Evolutionary conservation across 1,140 invertebrate genomes (phyloP).

Genomic region (Onthophagus taurus): DNA sequence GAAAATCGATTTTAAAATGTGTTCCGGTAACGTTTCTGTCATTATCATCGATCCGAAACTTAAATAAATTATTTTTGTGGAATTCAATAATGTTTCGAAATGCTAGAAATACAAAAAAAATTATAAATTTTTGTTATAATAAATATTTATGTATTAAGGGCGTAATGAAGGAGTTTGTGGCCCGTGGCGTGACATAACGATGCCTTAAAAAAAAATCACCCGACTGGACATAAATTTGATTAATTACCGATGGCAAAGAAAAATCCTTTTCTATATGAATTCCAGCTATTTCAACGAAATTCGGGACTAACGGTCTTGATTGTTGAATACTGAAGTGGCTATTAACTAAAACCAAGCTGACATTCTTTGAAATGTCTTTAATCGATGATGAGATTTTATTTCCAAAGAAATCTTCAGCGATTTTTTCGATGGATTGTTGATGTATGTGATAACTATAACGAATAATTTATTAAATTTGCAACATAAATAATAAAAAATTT

Average conservation of each 20-base stretch:
- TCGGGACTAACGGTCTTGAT: constrained; percentile 38
- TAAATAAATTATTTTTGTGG: constrained; percentile 35
- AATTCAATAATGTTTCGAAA: constrained; percentile 21
- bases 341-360: constrained; percentile 44
- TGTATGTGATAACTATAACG: too few relatives aligned
- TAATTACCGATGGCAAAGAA: constrained; percentile 34
- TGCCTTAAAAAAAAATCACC: neutral
- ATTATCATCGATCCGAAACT: constrained; percentile 38
- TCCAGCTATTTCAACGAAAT: constrained; percentile 41
- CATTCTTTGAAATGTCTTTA: constrained; percentile 28
- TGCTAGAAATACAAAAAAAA: constrained; percentile 35
- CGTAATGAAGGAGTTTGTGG: neutral
- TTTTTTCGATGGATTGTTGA: too few relatives aligned
- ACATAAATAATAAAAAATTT: too few relatives aligned
- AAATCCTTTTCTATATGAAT: constrained; percentile 38
- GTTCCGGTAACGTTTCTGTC: constrained; percentile 31
- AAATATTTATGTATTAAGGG: too few relatives aligned
- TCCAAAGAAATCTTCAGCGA: too few relatives aligned
- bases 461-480: too few relatives aligned
- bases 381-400: too few relatives aligned
- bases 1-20: constrained; percentile 37
- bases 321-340: constrained; percentile 38
- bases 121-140: neutral
- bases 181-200: neutral
- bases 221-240: too few relatives aligned